phyloP scores from a whole-genome alignment of 2,888 invertebrate genomes.

The Athalia circularis region DNA sequence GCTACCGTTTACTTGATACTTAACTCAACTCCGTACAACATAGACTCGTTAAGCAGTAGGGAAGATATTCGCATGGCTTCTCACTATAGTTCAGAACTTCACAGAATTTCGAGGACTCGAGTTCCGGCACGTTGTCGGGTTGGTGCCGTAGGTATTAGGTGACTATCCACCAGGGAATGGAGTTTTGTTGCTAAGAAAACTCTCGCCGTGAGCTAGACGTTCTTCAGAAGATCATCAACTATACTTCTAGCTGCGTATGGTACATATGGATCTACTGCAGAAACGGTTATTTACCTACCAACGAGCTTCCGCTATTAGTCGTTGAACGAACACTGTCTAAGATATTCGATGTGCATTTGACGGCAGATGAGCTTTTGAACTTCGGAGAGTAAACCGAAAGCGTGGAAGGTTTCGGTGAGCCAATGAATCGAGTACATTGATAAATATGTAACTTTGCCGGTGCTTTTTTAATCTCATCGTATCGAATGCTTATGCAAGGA shows the following conservation, averaged over 20 bases:
- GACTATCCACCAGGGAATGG: background rate
- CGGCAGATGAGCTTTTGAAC: slow-evolving; percentile 25
- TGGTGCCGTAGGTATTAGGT: background rate
- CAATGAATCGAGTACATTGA: slow-evolving; percentile 24
- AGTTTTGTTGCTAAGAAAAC: background rate
- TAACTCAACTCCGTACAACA: slow-evolving; percentile 25
- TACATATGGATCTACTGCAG: background rate
- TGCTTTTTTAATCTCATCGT: too few relatives aligned
- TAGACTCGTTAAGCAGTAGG: slow-evolving; percentile 42
- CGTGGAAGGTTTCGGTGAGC: background rate
- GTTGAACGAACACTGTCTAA: background rate
- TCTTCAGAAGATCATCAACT: background rate
- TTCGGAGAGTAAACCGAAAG: background rate
- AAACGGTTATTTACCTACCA: background rate
- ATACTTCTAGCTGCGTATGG: too few relatives aligned
- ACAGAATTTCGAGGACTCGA: slow-evolving; percentile 32
- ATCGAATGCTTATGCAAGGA: too few relatives aligned
- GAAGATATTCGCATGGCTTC: slow-evolving; percentile 41
- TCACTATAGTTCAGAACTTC: slow-evolving; percentile 42
- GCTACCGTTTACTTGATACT: slow-evolving; percentile 40
- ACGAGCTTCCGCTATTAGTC: background rate
- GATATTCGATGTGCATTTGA: background rate
- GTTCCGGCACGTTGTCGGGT: background rate
- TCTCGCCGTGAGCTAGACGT: background rate
- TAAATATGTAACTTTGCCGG: background rate